Conservation (phyloP, 1,140 invertebrate genomes). For the Teleogryllus occipitalis region DNA sequence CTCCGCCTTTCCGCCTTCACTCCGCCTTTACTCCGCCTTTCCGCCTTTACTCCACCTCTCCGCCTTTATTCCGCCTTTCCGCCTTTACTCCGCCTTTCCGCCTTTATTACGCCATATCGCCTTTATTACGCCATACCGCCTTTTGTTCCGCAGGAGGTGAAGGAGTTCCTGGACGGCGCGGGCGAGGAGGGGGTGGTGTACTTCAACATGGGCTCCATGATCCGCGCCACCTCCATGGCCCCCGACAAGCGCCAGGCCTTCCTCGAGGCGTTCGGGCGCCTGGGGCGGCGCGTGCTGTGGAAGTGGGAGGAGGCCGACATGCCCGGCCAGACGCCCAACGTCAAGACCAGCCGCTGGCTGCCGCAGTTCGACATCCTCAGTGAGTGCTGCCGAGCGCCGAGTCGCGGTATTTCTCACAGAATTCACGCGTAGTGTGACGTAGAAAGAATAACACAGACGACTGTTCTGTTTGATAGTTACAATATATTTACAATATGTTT, state of each 20-base stretch:
- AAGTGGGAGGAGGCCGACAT: slow-evolving; percentile 53
- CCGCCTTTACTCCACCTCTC: too few species aligned
- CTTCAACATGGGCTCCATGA: slow-evolving; percentile 34
- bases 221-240: slow-evolving; percentile 21
- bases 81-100: too few species aligned
- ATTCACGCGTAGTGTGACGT: too few species aligned
- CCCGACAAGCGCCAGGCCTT: not conserved
- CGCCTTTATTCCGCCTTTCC: too few species aligned
- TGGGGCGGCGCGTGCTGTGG: slow-evolving; percentile 43
- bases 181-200: slow-evolving; percentile 32
- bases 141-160: slow-evolving; percentile 12
- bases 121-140: too few species aligned
- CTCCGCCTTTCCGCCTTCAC: too few species aligned
- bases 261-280: not conserved
- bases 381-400: slow-evolving; percentile 25
- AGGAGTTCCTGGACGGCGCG: slow-evolving; percentile 26
- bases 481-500: too few species aligned
- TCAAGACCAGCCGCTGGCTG: slow-evolving; percentile 34
- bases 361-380: slow-evolving; percentile 34
- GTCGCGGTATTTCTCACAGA: too few species aligned
- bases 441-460: too few species aligned
- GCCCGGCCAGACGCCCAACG: slow-evolving; percentile 27
- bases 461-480: too few species aligned
- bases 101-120: too few species aligned
- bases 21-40: too few species aligned